phyloP scores from a whole-genome alignment of 1,140 invertebrate species.

The Musca domestica region DNA sequence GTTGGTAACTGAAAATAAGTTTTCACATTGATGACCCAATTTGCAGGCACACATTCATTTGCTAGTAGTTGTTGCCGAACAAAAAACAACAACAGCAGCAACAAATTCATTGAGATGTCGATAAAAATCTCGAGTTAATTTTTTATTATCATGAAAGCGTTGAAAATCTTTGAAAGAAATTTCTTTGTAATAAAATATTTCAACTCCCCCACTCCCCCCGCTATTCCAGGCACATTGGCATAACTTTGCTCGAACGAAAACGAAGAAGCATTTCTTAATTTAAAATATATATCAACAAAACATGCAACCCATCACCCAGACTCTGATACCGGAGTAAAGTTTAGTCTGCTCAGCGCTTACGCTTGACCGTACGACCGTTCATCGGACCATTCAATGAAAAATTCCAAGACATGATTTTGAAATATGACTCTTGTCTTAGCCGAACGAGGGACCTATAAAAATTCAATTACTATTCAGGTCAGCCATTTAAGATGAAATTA shows the following conservation, averaged over 20 bases:
- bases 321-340: background rate
- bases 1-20: background rate
- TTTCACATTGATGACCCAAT: constrained; percentile 21
- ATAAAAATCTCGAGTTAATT: constrained; percentile 18
- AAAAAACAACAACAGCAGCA: background rate
- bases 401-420: constrained; percentile 10
- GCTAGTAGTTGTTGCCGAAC: background rate
- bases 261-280: background rate
- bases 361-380: background rate
- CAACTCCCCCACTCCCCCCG: background rate
- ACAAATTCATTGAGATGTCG: constrained; percentile 11
- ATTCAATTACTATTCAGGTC: constrained; percentile 17
- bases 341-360: background rate
- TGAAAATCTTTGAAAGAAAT: constrained; percentile 19
- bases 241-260: background rate
- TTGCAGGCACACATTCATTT: background rate
- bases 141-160: constrained; percentile 22
- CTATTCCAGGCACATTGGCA: background rate
- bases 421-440: background rate
- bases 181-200: constrained; percentile 18
- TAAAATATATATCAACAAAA: constrained; percentile 8
- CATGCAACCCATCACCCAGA: background rate
- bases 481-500: background rate
- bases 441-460: background rate
- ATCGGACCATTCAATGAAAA: background rate